Evolutionary conservation across 1,140 invertebrate genomes (phyloP).

Genomic region (Hesperophylax magnus): DNA sequence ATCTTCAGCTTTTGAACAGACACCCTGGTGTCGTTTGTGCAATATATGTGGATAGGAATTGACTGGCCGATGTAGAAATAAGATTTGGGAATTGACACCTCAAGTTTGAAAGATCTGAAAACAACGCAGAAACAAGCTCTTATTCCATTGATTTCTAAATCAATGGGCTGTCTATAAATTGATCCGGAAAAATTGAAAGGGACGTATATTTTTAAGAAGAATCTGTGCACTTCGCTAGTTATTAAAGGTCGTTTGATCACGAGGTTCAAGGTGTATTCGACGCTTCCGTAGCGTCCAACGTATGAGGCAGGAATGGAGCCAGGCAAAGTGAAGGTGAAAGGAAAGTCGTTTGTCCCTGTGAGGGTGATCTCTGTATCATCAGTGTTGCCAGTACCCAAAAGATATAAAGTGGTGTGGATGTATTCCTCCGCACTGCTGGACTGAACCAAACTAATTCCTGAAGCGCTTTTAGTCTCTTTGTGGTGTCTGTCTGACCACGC

Average conservation of each 20-base stretch:
- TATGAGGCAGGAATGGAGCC: background rate
- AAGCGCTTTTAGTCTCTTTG: background rate
- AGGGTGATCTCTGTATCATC: background rate
- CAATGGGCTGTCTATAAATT: background rate
- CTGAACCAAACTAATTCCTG: no score
- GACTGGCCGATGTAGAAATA: slow-evolving; percentile 21
- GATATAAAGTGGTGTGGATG: background rate
- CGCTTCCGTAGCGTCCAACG: background rate
- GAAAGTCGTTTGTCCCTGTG: background rate
- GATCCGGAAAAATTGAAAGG: background rate
- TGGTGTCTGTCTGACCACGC: background rate
- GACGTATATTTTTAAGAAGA: background rate
- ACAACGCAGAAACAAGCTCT: background rate
- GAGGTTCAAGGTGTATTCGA: background rate
- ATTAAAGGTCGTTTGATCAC: background rate
- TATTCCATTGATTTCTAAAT: background rate
- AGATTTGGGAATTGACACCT: slow-evolving; percentile 10
- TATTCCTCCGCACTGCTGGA: background rate
- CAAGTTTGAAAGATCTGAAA: slow-evolving; percentile 2
- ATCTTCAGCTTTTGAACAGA: background rate
- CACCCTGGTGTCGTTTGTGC: slow-evolving; percentile 1
- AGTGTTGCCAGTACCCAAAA: background rate
- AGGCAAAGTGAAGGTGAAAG: background rate
- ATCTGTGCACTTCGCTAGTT: background rate
- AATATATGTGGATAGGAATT: slow-evolving; percentile 1